These are phyloP conservation scores for Netelia fuscicornis DNA, from an alignment of 2,888 invertebrate genomes.

Conservation along the genomic window DNA sequence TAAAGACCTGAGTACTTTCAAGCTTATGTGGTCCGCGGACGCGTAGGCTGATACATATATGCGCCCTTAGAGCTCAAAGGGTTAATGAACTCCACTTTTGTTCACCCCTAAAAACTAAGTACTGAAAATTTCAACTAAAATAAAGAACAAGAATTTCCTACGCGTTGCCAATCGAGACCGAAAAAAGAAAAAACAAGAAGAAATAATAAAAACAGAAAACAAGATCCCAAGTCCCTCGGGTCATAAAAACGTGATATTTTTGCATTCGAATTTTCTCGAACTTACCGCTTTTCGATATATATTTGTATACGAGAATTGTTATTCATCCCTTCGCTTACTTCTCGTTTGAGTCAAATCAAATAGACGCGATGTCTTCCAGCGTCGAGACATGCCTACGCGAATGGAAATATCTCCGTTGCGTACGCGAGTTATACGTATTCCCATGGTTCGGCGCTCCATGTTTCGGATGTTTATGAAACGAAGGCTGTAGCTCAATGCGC, in stretches of 20 bases:
- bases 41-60: too few species aligned
- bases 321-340: constrained; percentile 8
- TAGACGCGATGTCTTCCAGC: constrained; percentile 20
- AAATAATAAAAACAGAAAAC: too few species aligned
- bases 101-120: too few species aligned
- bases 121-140: background rate
- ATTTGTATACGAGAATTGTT: background rate
- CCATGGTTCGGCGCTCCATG: constrained; percentile 20
- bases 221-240: too few species aligned
- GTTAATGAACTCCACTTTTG: background rate
- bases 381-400: constrained; percentile 5
- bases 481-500: constrained; percentile 13
- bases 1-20: too few species aligned
- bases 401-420: constrained; percentile 40
- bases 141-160: background rate
- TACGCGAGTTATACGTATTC: constrained; percentile 39
- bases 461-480: constrained; percentile 30
- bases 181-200: too few species aligned
- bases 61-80: too few species aligned
- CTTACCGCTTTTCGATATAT: background rate
- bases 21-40: too few species aligned
- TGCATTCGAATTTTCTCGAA: constrained; percentile 2
- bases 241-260: background rate
- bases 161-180: too few species aligned
- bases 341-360: constrained; percentile 41